A percentile compares a stretch with the other conserved stretches of the same genome.
These are phyloP conservation scores for Vireo altiloquus DNA, from an alignment of 2,113 vertebrate genomes.

Conservation along the genomic window DNA sequence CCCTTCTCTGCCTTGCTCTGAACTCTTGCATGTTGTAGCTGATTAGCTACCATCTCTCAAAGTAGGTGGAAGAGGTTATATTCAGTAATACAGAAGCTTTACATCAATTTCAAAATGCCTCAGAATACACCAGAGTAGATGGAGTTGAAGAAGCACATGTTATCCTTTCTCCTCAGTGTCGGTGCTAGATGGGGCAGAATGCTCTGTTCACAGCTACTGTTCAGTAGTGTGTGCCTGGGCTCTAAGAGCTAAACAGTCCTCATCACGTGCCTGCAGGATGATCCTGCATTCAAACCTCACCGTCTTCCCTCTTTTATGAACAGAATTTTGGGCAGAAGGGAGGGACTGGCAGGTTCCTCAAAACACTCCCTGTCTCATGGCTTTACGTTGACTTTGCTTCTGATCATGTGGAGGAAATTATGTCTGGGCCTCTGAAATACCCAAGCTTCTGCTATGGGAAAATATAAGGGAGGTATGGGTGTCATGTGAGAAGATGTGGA, in stretches of 20 bases:
- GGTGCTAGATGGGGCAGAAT: not conserved
- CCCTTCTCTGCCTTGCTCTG: not conserved
- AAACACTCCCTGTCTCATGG: not conserved
- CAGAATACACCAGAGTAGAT: not conserved
- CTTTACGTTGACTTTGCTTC: not conserved
- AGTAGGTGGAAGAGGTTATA: not conserved
- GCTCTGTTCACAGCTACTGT: not conserved
- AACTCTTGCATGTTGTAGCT: not conserved
- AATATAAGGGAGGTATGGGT: not conserved
- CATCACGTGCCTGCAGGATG: rapidly evolving
- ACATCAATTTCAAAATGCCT: not conserved
- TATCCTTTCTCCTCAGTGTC: not conserved
- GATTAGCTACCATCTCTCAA: not conserved
- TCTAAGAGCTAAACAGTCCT: not conserved
- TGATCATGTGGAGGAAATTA: not conserved
- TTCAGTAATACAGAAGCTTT: not conserved
- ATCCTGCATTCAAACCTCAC: not conserved
- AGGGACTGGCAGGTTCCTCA: not conserved
- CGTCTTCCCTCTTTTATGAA: not conserved
- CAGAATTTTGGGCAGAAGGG: not conserved
- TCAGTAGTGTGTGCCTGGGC: not conserved
- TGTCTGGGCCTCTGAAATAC: not conserved
- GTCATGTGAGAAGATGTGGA: not conserved
- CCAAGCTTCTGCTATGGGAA: not conserved
- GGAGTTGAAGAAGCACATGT: not conserved